Conservation (phyloP, 2,888 invertebrate genomes). For the Agonopterix heracliana region DNA sequence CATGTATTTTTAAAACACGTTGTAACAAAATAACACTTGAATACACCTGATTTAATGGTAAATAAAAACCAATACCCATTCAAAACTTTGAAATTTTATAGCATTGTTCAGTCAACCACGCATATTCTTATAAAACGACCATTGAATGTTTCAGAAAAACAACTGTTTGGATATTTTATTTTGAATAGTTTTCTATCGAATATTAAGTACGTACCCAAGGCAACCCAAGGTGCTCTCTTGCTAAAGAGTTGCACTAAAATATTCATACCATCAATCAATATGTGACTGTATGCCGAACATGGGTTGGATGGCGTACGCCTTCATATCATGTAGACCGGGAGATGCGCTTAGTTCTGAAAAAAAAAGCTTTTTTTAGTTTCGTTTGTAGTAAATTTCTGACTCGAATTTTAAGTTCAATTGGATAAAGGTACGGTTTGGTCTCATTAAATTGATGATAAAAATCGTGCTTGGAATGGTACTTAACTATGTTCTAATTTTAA, state of each 20-base stretch:
- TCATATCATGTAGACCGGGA: conserved; percentile 52
- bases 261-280: conserved; percentile 55
- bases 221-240: conserved; percentile 1
- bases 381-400: not conserved
- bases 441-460: too few species aligned
- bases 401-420: not conserved
- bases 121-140: too few species aligned
- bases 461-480: not conserved
- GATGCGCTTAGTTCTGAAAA: conserved; percentile 7
- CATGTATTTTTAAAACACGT: too few species aligned
- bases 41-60: too few species aligned
- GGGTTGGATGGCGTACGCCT: conserved; percentile 23
- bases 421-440: too few species aligned
- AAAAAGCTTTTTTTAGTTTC: not conserved
- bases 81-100: too few species aligned
- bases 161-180: not conserved
- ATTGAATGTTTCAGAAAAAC: too few species aligned
- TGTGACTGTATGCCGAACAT: conserved; percentile 28
- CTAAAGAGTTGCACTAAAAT: conserved; percentile 27
- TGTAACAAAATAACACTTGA: too few species aligned
- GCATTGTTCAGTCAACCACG: too few species aligned
- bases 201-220: not conserved
- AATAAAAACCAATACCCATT: too few species aligned
- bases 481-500: not conserved
- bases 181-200: conserved; percentile 1